phyloP scores from a whole-genome alignment of 1,140 invertebrate genomes.

The Polypedilum pembai region DNA sequence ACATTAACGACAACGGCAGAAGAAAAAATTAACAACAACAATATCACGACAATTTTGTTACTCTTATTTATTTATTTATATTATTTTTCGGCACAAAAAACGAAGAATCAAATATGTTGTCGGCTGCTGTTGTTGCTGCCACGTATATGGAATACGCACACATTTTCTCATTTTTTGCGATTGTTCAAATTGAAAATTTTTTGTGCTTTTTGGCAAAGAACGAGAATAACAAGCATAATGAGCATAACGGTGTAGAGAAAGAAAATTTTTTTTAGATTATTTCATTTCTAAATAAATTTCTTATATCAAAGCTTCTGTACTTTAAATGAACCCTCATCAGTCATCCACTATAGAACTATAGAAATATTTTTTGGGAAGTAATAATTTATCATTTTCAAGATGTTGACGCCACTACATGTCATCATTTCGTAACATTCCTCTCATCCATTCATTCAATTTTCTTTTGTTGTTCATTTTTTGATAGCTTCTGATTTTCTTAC shows the following conservation, averaged over 20 bases:
- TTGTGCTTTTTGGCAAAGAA: not conserved
- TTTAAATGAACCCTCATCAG: slow-evolving; percentile 4
- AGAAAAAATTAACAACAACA: not conserved
- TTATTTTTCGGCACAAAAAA: not conserved
- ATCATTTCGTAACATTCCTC: slow-evolving; percentile 21
- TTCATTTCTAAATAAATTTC: not conserved
- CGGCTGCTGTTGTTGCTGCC: not conserved
- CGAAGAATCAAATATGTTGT: not conserved
- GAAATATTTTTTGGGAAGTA: not conserved
- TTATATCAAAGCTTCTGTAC: not conserved
- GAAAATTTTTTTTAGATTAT: not conserved
- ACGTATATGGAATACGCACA: not conserved
- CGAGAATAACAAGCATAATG: not conserved
- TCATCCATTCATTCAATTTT: slow-evolving; percentile 5
- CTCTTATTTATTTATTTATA: no score
- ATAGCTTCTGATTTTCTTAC: slow-evolving; percentile 13
- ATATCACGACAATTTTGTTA: not conserved
- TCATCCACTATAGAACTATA: not conserved
- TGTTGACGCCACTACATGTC: slow-evolving; percentile 26
- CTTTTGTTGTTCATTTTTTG: not conserved
- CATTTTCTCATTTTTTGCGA: not conserved
- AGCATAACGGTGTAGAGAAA: slow-evolving; percentile 5
- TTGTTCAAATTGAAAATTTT: not conserved
- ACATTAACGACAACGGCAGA: not conserved
- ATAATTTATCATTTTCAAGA: slow-evolving; percentile 26